Evolutionary conservation across 2,888 invertebrate genomes (phyloP).

Genomic region (Drosophila subquinaria): DNA sequence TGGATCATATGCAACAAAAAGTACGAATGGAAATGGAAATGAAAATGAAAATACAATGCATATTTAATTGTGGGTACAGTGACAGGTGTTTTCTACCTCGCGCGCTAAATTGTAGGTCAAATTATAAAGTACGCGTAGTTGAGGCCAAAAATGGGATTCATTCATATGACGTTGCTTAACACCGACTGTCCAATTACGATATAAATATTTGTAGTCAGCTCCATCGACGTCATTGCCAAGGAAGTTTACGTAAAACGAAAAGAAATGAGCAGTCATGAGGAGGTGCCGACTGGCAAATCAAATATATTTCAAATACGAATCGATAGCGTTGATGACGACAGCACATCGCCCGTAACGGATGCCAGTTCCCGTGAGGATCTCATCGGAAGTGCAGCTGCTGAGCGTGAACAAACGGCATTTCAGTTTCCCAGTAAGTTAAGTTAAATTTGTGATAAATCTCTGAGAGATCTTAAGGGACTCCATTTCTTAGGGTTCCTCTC

Average conservation of each 20-base stretch:
- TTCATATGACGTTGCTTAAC: constrained; percentile 18
- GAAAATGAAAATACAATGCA: constrained; percentile 41
- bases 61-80: constrained; percentile 33
- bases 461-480: neutral
- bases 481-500: constrained; percentile 81
- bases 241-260: constrained; percentile 15
- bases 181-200: constrained; percentile 21
- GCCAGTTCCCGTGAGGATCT: constrained; percentile 83
- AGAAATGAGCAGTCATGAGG: constrained; percentile 56
- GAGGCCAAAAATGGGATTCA: constrained; percentile 1
- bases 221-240: constrained; percentile 36
- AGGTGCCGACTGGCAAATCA: constrained; percentile 50
- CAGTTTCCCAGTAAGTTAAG: constrained; percentile 70
- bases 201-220: constrained; percentile 17
- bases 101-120: constrained; percentile 48
- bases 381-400: constrained; percentile 63
- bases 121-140: constrained; percentile 30
- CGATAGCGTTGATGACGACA: constrained; percentile 80
- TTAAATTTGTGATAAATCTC: neutral
- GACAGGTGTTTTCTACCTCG: constrained; percentile 19
- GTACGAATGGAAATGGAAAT: constrained; percentile 68
- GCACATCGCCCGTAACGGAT: constrained; percentile 77
- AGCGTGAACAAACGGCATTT: constrained; percentile 57
- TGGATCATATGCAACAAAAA: constrained; percentile 4
- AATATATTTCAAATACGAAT: constrained; percentile 75